These are phyloP conservation scores for Halcyon badia DNA, from an alignment of 2,797 vertebrate species.

Conservation along the genomic window DNA sequence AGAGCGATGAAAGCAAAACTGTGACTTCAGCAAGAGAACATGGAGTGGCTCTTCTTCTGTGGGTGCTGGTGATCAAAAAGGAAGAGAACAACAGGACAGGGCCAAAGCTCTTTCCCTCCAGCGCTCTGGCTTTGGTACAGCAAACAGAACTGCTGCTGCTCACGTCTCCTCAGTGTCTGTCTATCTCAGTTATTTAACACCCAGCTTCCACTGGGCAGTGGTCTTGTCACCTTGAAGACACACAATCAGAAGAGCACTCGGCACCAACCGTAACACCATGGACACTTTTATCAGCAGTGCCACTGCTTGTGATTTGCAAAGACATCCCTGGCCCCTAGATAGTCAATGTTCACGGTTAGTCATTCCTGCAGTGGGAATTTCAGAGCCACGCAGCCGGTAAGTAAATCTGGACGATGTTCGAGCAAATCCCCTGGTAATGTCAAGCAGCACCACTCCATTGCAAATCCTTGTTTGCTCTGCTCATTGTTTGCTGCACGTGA, in stretches of 20 bases:
- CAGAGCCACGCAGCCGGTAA: not conserved
- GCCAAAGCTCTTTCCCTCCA: not conserved
- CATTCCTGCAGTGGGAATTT: not conserved
- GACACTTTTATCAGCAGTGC: not conserved
- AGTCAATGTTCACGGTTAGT: not conserved
- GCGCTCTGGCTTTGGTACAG: not conserved
- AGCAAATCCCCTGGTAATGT: not conserved
- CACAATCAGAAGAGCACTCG: not conserved
- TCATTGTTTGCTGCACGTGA: not conserved
- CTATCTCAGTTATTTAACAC: not conserved
- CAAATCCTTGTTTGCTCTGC: not conserved
- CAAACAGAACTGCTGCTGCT: not conserved
- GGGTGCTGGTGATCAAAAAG: not conserved
- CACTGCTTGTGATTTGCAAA: not conserved
- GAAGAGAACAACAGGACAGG: not conserved
- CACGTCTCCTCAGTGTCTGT: not conserved
- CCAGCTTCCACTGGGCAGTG: not conserved
- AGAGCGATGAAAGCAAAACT: not conserved
- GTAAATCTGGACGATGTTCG: not conserved
- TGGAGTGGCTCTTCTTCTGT: not conserved
- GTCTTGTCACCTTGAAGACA: not conserved
- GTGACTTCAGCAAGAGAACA: not conserved
- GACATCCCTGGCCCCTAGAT: not conserved
- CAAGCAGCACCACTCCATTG: not conserved
- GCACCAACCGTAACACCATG: fast-evolving